Percentiles rank a stretch among this genome's conserved stretches.
Evolutionary conservation across 1,140 invertebrate genomes (phyloP).

Genomic region (Oreohelix idahoensis): DNA sequence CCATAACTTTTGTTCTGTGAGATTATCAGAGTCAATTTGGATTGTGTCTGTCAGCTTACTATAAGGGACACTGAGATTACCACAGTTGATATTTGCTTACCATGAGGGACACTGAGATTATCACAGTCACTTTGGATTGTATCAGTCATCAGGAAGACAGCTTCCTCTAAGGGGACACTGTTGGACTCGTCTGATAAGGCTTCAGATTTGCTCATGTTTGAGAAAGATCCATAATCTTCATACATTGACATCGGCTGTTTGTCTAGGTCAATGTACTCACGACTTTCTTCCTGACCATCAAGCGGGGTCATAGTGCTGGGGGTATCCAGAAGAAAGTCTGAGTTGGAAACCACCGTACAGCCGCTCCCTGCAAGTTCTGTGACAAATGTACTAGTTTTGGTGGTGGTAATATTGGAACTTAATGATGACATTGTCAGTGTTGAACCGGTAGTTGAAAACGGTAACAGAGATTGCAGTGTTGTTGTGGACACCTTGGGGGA

Average conservation of each 20-base stretch:
- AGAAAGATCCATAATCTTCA: conserved; percentile 7
- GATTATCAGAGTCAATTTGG: too few species aligned
- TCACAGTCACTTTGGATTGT: conserved; percentile 5
- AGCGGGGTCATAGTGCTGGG: background rate
- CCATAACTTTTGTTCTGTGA: too few species aligned
- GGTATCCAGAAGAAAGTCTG: background rate
- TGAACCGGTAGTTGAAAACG: background rate
- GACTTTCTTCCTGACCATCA: background rate
- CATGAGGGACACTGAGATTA: conserved; percentile 9
- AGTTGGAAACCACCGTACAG: background rate
- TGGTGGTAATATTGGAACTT: background rate
- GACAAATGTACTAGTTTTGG: conserved; percentile 7
- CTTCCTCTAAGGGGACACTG: conserved; percentile 7
- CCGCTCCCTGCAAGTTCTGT: conserved; percentile 13
- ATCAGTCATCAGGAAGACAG: background rate
- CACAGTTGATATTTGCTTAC: too few species aligned
- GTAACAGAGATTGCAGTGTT: background rate
- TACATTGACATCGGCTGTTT: background rate
- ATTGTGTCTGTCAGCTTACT: too few species aligned
- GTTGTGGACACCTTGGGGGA: background rate
- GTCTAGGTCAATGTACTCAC: conserved; percentile 12
- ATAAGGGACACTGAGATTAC: too few species aligned
- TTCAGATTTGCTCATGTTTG: background rate
- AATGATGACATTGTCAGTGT: background rate
- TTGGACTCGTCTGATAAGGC: background rate